A percentile compares a stretch with the other conserved stretches of the same genome.
These are phyloP conservation scores for Ferrisia virgata DNA, from an alignment of 2,888 invertebrate genomes.

Conservation along the genomic window DNA sequence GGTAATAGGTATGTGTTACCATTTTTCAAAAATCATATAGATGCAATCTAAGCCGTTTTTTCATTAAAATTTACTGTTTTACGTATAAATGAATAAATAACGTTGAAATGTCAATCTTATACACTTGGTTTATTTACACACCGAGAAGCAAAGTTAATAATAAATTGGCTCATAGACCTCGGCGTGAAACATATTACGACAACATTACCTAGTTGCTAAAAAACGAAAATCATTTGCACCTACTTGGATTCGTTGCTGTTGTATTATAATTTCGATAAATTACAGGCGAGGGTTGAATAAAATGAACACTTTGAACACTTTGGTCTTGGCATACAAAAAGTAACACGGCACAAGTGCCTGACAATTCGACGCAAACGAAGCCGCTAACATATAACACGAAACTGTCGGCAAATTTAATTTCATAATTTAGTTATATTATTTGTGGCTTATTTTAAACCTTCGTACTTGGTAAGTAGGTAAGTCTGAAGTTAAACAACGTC, in stretches of 20 bases:
- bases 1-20: too few species aligned
- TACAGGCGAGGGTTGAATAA: slow-evolving; percentile 35
- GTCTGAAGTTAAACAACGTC: not conserved
- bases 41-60: too few species aligned
- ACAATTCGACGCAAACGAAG: slow-evolving; percentile 77
- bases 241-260: slow-evolving; percentile 41
- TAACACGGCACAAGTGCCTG: slow-evolving; percentile 82
- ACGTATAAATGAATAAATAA: too few species aligned
- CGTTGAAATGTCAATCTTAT: too few species aligned
- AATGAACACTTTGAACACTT: slow-evolving; percentile 48
- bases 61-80: too few species aligned
- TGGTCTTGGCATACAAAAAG: slow-evolving; percentile 80
- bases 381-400: slow-evolving; percentile 82
- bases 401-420: slow-evolving; percentile 54
- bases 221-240: not conserved
- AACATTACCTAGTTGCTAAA: not conserved
- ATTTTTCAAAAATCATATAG: too few species aligned
- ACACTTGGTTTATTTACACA: too few species aligned
- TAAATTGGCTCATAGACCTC: not conserved
- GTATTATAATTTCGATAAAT: slow-evolving; percentile 40
- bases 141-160: not conserved
- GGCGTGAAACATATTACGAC: not conserved
- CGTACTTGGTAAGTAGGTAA: not conserved
- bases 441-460: not conserved
- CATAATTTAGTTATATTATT: not conserved